Evolutionary conservation across 1,140 invertebrate species (phyloP).

Genomic region (Sycophila sp.): DNA sequence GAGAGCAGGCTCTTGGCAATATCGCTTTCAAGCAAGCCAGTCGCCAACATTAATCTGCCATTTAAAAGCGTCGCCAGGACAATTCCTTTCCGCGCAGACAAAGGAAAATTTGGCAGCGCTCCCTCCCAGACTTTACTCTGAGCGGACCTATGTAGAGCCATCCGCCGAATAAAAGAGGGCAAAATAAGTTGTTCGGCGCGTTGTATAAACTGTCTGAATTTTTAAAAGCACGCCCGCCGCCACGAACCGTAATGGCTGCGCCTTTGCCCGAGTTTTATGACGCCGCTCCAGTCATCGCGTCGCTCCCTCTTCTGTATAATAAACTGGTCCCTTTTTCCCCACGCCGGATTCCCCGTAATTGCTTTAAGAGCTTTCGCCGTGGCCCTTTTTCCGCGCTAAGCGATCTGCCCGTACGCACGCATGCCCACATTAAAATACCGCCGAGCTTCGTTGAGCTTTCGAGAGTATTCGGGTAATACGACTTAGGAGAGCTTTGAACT

Average conservation of each 20-base stretch:
- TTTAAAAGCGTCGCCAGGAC: neutral
- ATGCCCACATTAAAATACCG: no score
- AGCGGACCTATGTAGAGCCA: neutral
- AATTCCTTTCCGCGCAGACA: neutral
- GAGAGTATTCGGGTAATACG: no score
- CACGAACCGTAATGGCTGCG: neutral
- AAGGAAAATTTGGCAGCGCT: conserved; percentile 12
- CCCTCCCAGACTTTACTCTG: neutral
- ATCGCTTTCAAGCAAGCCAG: neutral
- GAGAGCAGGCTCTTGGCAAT: neutral
- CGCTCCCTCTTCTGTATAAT: neutral
- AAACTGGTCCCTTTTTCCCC: no score
- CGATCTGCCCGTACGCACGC: no score
- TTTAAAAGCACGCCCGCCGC: neutral
- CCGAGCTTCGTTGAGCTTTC: no score
- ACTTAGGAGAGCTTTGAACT: no score
- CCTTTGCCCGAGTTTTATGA: conserved; percentile 15
- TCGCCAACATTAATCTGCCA: neutral
- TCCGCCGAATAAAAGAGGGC: no score
- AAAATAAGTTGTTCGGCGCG: neutral
- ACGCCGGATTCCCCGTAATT: no score
- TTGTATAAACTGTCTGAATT: neutral
- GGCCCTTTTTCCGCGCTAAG: no score
- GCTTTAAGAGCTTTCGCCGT: no score
- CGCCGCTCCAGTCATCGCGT: neutral